Base-by-base conservation (phyloP, 2,113 vertebrate genomes). In the Emydura subglobosa region DNA sequence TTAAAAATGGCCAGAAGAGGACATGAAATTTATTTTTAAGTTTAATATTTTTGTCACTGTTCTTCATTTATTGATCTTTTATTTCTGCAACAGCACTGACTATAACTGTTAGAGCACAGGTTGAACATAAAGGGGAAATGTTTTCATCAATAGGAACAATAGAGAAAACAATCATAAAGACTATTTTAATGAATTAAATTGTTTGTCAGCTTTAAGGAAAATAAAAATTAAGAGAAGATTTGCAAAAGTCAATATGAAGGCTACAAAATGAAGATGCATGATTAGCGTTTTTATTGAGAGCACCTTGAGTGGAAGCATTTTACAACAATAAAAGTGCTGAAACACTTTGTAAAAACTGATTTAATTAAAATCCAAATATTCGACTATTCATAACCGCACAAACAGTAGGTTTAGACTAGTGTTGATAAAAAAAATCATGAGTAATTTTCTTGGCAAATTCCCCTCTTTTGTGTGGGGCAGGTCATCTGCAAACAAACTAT, bases 51-150 rank as follows among this genome's bases (percentile, higher is more conserved):
- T 68, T 82, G n/a, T 50, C 51, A 27, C 34, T 74, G 24, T 27
- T 85, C 78, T 95, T 94, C 19, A 81, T 90, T 86, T 86, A 12
- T n/a, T 93, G 16, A 93, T 39, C 51, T 91, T 59, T 92, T 22
- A 72, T 88, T 94, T 47, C 79, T 53, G 14, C 12, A 51, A 72
- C 49, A 88, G 50, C 49, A 91, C n/a, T 16, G 51, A 57, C 27
- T 7, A 31, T 44, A 83, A 83, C 5, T 74, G 7, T 68, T 96
- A 90, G 7, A 50, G 4, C 72, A 61, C 10, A 27, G 7, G 50
- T 86, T 87, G 61, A 93, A 22, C 68, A 85, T 5, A 59, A 47
- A 79, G 6, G 4, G 44, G 2, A 89, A 85, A 1, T 44, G 1
- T 39, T 85, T 88, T 91, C 86, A 24, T 57, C 14, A 4, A 24